phyloP scores from a whole-genome alignment of 2,888 invertebrate genomes.

The Drosophila cyrtoloma region DNA sequence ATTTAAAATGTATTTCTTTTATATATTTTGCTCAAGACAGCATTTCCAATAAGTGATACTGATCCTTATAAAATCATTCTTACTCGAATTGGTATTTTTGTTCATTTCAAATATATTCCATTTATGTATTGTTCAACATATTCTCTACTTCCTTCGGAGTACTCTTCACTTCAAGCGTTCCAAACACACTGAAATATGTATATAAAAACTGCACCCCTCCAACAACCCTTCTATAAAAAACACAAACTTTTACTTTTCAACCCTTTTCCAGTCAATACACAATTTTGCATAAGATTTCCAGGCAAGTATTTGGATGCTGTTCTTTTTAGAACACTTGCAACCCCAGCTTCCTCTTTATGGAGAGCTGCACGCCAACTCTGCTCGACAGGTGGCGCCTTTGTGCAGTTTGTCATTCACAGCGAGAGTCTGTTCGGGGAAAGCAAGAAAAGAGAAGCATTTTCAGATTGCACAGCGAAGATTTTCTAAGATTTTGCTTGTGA shows the following conservation, averaged over 20 bases:
- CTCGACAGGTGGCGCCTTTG: constrained; percentile 62
- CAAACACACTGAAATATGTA: constrained; percentile 34
- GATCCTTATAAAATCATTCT: neutral
- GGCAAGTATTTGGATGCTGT: neutral
- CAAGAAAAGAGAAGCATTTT: neutral
- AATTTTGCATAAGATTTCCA: constrained; percentile 59
- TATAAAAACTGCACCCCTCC: constrained; percentile 36
- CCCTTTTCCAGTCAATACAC: constrained; percentile 58
- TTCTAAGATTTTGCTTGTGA: constrained; percentile 61
- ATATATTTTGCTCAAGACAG: neutral
- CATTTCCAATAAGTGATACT: neutral
- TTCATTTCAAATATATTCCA: too few species aligned
- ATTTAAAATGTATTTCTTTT: neutral
- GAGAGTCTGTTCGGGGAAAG: constrained; percentile 1
- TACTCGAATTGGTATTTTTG: neutral
- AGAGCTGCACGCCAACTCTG: constrained; percentile 1
- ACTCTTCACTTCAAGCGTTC: constrained; percentile 7
- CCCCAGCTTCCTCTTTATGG: constrained; percentile 34
- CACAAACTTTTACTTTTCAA: constrained; percentile 40
- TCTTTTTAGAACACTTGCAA: constrained; percentile 75
- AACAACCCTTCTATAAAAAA: constrained; percentile 68
- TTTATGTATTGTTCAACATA: neutral
- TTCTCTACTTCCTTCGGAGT: neutral
- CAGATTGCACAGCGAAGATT: constrained; percentile 19
- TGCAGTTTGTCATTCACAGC: constrained; percentile 15